Evolutionary conservation across 2,797 vertebrate species (phyloP), one percentile per base, ranked within the genome.

Genomic region (Urocyon cinereoargenteus): DNA sequence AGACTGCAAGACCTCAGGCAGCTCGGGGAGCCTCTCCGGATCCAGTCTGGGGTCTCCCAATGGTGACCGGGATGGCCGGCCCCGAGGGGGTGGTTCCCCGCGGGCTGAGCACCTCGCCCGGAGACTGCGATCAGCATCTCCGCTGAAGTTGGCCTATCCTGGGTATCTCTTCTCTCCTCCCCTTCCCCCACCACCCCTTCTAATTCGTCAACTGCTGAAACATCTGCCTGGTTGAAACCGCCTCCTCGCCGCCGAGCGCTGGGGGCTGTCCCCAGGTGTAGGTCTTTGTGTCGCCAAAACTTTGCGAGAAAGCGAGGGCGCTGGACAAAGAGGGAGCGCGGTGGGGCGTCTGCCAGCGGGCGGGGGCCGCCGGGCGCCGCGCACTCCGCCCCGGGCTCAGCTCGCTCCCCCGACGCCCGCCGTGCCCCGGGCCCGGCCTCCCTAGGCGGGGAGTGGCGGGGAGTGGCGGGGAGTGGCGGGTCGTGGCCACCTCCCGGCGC

Each of bases 201-300:
- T 57, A 90, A 90, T 93, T 85, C 14, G 34, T 83, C 88, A 61
- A 73, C 84, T 36, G 92, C 86, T 62, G 57, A 95, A 92, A 91
- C 86, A 61, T 62, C 93, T 75, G 97, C 68, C 73, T 24, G 68
- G 70, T 51, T 40, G 96, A 86, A 92, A 66, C 78, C 62, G 45
- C 92, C 96, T 78, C 91, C 89, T 62, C 2, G n/a, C 36, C 9
- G 22, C 36, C 9, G 22, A 51, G 28, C 7, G 61, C 94, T 13
- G 62, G 66, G 62, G 79, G 68, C 92, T 57, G 95, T 97, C 92
- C 95, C 95, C 97, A 97, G 98, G 97, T 98, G 96, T 90, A 21
- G 95, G 96, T 94, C 98, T 98, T 98, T 96, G 97, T 98, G 95
- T 96, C 36, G 57, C 78, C 90, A 97, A 98, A 98, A 98, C 97